These are phyloP conservation scores for Tokudaia tokunoshimensis DNA, from an alignment of 2,797 vertebrate species.

Conservation along the genomic window DNA sequence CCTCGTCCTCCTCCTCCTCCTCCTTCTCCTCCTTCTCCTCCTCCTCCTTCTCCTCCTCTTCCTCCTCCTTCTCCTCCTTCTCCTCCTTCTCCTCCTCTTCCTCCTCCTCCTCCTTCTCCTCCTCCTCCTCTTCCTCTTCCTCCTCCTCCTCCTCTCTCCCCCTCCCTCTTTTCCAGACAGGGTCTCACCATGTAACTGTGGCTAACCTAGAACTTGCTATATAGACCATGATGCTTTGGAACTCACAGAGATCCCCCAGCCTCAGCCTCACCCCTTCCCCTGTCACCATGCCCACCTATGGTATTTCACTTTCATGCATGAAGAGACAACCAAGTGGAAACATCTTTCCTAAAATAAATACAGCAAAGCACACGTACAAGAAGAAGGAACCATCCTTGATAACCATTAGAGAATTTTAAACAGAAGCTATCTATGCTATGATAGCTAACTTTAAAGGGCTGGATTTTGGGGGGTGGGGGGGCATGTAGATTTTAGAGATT, in stretches of 20 bases:
- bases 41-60: no score
- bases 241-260: not conserved
- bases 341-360: not conserved
- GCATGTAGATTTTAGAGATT: conserved; percentile 25
- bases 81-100: no score
- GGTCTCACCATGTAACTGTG: not conserved
- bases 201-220: not conserved
- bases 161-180: not conserved
- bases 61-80: no score
- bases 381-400: not conserved
- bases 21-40: no score
- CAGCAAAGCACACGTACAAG: not conserved
- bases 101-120: no score
- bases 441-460: conserved; percentile 35
- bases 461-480: not conserved
- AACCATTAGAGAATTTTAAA: not conserved
- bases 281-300: not conserved
- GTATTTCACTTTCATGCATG: not conserved
- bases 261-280: not conserved
- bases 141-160: no score
- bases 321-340: conserved; percentile 37
- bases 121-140: fast-evolving
- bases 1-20: no score
- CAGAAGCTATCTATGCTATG: not conserved
- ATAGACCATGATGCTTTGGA: not conserved